Evolutionary conservation across 2,888 invertebrate species (phyloP).

Genomic region (Lamellibrachia columna): DNA sequence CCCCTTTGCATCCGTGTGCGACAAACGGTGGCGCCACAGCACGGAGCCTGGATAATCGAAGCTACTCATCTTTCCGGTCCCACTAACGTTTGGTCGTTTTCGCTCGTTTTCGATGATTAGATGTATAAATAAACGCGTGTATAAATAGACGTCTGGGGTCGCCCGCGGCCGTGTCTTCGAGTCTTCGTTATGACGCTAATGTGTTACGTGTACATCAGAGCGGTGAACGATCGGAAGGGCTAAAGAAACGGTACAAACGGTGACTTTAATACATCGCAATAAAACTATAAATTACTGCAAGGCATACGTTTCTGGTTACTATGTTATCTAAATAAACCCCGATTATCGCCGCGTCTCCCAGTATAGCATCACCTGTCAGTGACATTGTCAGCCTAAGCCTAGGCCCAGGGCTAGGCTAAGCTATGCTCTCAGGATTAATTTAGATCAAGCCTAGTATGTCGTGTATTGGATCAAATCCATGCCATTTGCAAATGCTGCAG

Average conservation of each 20-base stretch:
- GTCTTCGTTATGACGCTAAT: slow-evolving; percentile 5
- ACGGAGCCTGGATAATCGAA: too few species aligned
- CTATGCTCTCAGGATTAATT: neutral
- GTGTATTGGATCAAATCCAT: too few species aligned
- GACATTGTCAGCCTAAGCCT: neutral
- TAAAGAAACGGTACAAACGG: neutral
- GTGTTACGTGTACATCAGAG: neutral
- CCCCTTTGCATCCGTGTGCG: too few species aligned
- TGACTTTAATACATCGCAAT: neutral
- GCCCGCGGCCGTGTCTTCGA: neutral
- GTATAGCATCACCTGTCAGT: neutral
- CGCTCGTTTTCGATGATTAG: neutral
- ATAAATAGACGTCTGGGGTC: neutral
- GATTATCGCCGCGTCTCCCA: neutral
- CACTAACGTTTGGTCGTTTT: neutral
- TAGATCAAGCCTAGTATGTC: too few species aligned
- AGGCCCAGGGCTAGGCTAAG: neutral
- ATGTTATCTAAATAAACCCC: neutral
- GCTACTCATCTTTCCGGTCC: too few species aligned
- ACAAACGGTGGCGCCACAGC: too few species aligned
- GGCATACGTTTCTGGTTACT: neutral
- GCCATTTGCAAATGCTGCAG: too few species aligned
- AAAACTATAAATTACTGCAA: neutral
- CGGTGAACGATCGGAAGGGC: neutral
- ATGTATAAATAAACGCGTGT: neutral